Percentiles rank a stretch among this genome's conserved stretches.
Evolutionary conservation across 2,888 invertebrate species (phyloP).

Genomic region (Leucoptera coffeella): DNA sequence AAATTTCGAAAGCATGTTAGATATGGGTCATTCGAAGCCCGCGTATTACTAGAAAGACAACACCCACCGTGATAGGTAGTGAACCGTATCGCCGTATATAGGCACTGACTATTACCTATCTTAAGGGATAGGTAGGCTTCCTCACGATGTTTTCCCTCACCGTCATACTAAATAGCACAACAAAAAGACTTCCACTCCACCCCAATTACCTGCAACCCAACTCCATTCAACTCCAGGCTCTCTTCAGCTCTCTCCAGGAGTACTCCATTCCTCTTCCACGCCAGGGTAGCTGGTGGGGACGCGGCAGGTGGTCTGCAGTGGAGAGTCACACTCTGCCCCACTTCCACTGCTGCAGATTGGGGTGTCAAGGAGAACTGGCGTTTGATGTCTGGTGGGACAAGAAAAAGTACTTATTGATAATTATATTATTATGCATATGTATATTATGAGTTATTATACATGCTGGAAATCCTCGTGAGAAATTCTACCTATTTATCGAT

Average conservation of each 20-base stretch:
- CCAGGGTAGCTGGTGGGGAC: constrained; percentile 77
- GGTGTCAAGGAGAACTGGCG: constrained; percentile 85
- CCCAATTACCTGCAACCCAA: constrained; percentile 56
- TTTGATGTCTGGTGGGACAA: constrained; percentile 70
- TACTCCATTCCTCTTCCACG: constrained; percentile 75
- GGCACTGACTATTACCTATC: too few relatives aligned
- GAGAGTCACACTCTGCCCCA: constrained; percentile 75
- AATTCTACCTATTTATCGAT: too few relatives aligned
- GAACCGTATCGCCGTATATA: too few relatives aligned
- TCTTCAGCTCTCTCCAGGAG: constrained; percentile 74
- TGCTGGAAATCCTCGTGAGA: too few relatives aligned
- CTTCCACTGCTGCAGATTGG: constrained; percentile 71
- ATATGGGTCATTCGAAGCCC: too few relatives aligned
- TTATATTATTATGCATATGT: too few relatives aligned
- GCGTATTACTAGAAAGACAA: too few relatives aligned
- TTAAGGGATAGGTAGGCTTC: too few relatives aligned
- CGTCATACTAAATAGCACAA: not conserved
- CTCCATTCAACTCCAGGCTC: constrained; percentile 77
- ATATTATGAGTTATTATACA: too few relatives aligned
- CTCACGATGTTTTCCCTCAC: too few relatives aligned
- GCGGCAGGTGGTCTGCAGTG: constrained; percentile 84
- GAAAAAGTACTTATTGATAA: not conserved
- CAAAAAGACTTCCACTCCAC: not conserved
- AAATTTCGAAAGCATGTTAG: too few relatives aligned
- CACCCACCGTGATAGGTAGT: too few relatives aligned